phyloP scores from a whole-genome alignment of 2,797 vertebrate species.

The Allobates femoralis region DNA sequence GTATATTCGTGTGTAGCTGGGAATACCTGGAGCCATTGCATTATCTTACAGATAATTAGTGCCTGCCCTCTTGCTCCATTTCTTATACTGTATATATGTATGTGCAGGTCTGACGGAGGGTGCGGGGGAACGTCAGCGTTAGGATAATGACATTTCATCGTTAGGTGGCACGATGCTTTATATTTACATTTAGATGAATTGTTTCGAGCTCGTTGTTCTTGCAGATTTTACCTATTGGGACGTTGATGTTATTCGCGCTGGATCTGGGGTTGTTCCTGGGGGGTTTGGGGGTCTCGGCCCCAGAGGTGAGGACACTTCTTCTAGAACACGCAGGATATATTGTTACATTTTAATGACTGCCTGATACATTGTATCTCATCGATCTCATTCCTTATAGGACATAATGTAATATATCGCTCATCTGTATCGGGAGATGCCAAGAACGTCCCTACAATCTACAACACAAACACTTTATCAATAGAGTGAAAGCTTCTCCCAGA shows the following conservation, averaged over 20 bases:
- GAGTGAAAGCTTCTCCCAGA: background rate
- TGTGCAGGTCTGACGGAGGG: background rate
- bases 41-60: background rate
- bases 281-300: background rate
- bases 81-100: background rate
- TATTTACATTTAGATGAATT: slow-evolving; percentile 32
- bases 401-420: slow-evolving; percentile 29
- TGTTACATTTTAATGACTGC: slow-evolving; percentile 52
- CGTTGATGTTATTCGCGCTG: slow-evolving; percentile 8
- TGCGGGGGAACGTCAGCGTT: background rate
- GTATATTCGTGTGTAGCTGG: no score
- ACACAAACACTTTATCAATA: slow-evolving; percentile 15
- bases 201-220: background rate
- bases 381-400: slow-evolving; percentile 28
- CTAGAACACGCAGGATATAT: background rate
- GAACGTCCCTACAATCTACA: slow-evolving; percentile 11
- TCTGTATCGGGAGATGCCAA: slow-evolving; percentile 47
- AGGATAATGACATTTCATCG: slow-evolving; percentile 12
- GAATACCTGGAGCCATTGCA: no score
- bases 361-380: background rate
- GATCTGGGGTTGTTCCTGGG: background rate
- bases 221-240: slow-evolving; percentile 31
- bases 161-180: slow-evolving; percentile 19
- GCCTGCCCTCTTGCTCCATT: background rate
- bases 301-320: background rate